Base-by-base conservation (phyloP, 2,797 vertebrate species). In the Chiloscyllium punctatum region DNA sequence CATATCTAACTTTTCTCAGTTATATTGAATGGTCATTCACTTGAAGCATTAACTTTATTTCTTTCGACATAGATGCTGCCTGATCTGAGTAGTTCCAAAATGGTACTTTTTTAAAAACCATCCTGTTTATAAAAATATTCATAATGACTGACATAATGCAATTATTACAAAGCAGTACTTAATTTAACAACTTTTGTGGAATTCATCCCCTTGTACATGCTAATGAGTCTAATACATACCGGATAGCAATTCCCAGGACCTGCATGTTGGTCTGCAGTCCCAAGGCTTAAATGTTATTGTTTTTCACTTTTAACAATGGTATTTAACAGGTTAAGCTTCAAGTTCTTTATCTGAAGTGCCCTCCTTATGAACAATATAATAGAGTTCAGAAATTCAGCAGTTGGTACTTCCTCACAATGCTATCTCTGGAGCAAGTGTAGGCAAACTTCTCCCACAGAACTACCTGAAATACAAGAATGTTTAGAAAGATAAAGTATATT, bases 351-450 rank as follows among this genome's bases (percentile, higher is more conserved):
- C 42, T 72, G 37, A 23, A 48, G 23, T 1, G 68, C 23, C 37
- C 90, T 94, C n/a, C 94, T 0, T 0, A 95, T n/a, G 74, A 95
- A 77, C 48, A n/a, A 77, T 74, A 27, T 71, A 9, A 42, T 48
- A 71, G 13, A 1, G 1, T 18, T 97, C 96, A 98, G 23, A 97
- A 96, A 74, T 97, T 96, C 0, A 97, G 84, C 74, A 98, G 97
- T 13, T 98, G 98, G 96, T 98, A 98, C 95, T 97, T 97, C 96
- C 97, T 97, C 95, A 98, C 97, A 16, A 97, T 94, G 48, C 98
- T 97, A 0, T 98, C 98, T 82, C 98, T 96, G 96, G 97, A 98
- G 96, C 97, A 98, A 0, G 97, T 97, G 91, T 97, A 98, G 57
- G 98, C 97, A 88, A 97, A 96, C 95, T 97, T 98, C 96, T 98